phyloP scores from a whole-genome alignment of 2,888 invertebrate genomes.

The Rambutsinella grinnellia region DNA sequence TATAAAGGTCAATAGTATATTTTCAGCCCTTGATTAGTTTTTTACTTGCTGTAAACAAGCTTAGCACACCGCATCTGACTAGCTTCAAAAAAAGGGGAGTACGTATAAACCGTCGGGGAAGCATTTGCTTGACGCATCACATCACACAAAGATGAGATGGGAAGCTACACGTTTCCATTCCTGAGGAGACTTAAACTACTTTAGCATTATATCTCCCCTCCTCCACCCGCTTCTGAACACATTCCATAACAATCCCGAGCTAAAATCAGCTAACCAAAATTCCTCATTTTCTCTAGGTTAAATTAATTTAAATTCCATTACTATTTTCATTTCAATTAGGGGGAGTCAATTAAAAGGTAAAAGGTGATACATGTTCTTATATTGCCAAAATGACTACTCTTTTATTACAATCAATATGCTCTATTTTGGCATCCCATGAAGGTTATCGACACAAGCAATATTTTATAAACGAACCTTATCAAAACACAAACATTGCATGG shows the following conservation, averaged over 20 bases:
- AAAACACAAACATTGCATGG: background rate
- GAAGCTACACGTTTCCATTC: no score
- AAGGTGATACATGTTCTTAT: conserved; percentile 32
- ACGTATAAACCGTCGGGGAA: no score
- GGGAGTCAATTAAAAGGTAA: conserved; percentile 43
- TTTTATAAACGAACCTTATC: background rate
- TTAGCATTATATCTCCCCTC: no score
- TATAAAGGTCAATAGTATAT: no score
- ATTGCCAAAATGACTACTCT: background rate
- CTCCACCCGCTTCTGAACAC: background rate
- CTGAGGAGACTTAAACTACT: no score
- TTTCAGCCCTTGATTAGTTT: no score
- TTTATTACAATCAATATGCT: conserved; percentile 4
- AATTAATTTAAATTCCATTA: conserved; percentile 55
- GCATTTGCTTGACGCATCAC: no score
- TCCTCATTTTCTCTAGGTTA: conserved; percentile 47
- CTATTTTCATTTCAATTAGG: conserved; percentile 50
- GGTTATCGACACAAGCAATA: background rate
- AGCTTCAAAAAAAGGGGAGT: no score
- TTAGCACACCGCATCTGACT: no score
- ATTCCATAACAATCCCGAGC: background rate
- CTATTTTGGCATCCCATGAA: background rate
- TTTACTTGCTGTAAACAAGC: no score
- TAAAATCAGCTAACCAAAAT: conserved; percentile 17
- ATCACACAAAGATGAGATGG: no score